Evolutionary conservation across 2,797 vertebrate genomes (phyloP), one percentile per base, ranked within the genome.

Genomic region (Ctenopoma multispine): DNA sequence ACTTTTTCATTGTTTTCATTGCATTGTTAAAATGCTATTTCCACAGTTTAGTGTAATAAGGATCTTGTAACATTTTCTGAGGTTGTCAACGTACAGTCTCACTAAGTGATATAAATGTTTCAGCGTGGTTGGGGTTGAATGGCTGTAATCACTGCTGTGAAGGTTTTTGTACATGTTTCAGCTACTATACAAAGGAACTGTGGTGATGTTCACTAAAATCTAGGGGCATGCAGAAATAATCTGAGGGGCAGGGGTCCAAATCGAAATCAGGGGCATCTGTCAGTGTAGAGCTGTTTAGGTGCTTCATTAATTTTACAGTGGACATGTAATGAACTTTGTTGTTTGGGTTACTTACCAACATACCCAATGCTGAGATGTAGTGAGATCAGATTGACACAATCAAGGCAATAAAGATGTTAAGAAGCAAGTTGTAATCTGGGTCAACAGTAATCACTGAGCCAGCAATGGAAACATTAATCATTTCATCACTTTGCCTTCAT

Each of bases 401-500:
- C 0, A 1, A 20, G 17, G 29, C n/a, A 34, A 34, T 17, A 20
- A 51, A 46, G 24, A 43, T 6, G 73, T 60, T 59, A 51, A 56
- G 3, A 54, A 46, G 34, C 3, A 7, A 46, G 36, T 6, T 57
- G 14, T 34, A 44, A 48, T 68, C 21, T 34, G n/a, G 13, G 29
- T 66, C 48, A 40, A 68, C 60, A n/a, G 77, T 67, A 58, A 80
- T 80, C 7, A 68, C 38, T 40, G 51, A 75, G 56, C 27, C 38
- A 40, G 61, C 24, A 6, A 46, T 56, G n/a, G 38, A 20, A 38
- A 8, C 36, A 50, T 59, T 48, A 29, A 50, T 62, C 55, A 59
- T 74, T 54, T 79, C 53, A 79, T 65, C 73, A 56, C 27, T 64
- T 38, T 60, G 66, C 44, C 53, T 49, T 75, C 63, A 75, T 27